Conservation (phyloP, 92 coral and sea anemone species). For the Metridium senile region DNA sequence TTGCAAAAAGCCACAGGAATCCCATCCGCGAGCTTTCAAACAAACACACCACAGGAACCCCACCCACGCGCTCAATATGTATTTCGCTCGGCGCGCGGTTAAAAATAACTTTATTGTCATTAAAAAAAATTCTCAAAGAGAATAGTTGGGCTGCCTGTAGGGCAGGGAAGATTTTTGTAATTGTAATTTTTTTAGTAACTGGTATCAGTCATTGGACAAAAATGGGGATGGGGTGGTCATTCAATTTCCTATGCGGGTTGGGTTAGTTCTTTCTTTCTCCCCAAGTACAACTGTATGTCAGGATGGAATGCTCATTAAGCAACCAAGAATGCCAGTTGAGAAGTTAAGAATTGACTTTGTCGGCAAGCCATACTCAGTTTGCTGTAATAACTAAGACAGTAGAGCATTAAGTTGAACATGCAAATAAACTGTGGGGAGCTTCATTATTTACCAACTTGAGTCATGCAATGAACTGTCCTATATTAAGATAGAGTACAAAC, state of each 20-base stretch:
- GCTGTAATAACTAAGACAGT: not conserved
- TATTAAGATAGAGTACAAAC: too few species aligned
- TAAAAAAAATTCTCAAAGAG: too few species aligned
- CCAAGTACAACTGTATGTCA: slow-evolving; percentile 32
- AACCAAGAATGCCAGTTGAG: slow-evolving; percentile 58
- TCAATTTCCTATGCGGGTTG: slow-evolving; percentile 47
- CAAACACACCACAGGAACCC: too few species aligned
- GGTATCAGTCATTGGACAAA: slow-evolving; percentile 68
- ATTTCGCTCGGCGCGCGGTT: too few species aligned
- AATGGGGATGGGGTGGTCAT: slow-evolving; percentile 65
- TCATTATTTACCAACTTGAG: too few species aligned
- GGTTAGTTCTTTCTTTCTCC: slow-evolving; percentile 44
- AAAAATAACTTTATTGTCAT: too few species aligned
- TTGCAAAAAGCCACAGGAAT: too few species aligned
- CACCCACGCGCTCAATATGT: too few species aligned
- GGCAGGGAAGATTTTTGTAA: slow-evolving; percentile 43
- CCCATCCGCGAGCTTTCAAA: too few species aligned
- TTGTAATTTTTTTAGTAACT: slow-evolving; percentile 29
- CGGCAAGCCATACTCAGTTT: slow-evolving; percentile 45
- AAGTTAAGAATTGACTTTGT: slow-evolving; percentile 43
- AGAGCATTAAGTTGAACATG: not conserved
- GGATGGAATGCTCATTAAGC: slow-evolving; percentile 29
- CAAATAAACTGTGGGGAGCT: too few species aligned
- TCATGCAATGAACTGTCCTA: too few species aligned
- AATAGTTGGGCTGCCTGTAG: too few species aligned